A percentile compares a stretch with the other conserved stretches of the same genome.
Evolutionary conservation across 2,888 invertebrate genomes (phyloP).

Genomic region (Dascillus cervinus): DNA sequence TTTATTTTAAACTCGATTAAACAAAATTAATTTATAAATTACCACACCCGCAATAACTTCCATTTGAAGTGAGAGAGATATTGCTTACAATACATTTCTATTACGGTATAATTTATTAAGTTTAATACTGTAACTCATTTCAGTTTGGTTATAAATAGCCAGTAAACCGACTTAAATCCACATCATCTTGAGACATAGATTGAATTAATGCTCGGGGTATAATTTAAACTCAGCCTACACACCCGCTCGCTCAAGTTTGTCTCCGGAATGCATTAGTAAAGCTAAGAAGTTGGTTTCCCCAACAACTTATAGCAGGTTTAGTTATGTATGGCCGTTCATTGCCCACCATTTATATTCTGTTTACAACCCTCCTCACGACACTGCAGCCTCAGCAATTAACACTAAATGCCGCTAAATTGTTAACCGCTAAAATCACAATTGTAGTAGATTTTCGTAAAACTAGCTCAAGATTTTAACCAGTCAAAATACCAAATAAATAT

Average conservation of each 20-base stretch:
- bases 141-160: background rate
- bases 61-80: too few species aligned
- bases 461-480: too few species aligned
- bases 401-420: slow-evolving; percentile 13
- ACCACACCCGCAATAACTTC: too few species aligned
- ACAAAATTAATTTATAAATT: too few species aligned
- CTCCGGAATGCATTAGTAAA: slow-evolving; percentile 11
- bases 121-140: too few species aligned
- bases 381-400: slow-evolving; percentile 11
- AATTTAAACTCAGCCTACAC: slow-evolving; percentile 14
- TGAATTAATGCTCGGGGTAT: slow-evolving; percentile 14
- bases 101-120: too few species aligned
- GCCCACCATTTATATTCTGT: slow-evolving; percentile 15
- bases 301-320: slow-evolving; percentile 14
- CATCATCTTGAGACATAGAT: slow-evolving; percentile 10
- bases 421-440: slow-evolving; percentile 8
- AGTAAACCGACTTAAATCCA: background rate
- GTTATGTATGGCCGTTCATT: slow-evolving; percentile 14
- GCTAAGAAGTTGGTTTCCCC: slow-evolving; percentile 14
- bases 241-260: slow-evolving; percentile 14
- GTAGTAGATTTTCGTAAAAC: too few species aligned
- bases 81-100: too few species aligned
- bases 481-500: too few species aligned
- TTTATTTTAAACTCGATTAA: too few species aligned
- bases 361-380: slow-evolving; percentile 8